phyloP scores from a whole-genome alignment of 2,113 vertebrate species.

The Chauna torquata region DNA sequence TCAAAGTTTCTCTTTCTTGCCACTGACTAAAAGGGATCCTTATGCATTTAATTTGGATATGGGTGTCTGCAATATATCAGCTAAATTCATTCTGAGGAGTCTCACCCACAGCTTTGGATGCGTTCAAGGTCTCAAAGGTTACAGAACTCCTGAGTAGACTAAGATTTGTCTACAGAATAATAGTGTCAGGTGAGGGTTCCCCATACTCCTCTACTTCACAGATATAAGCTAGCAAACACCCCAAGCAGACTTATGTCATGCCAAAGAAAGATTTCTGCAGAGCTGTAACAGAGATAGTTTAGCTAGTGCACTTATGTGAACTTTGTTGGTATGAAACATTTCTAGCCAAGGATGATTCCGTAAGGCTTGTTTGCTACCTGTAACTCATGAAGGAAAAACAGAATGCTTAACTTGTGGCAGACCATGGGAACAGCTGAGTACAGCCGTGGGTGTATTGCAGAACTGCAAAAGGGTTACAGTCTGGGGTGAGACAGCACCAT shows the following conservation, averaged over 20 bases:
- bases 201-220: not conserved
- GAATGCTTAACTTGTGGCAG: not conserved
- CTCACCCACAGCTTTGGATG: not conserved
- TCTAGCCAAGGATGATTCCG: not conserved
- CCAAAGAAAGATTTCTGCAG: not conserved
- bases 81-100: not conserved
- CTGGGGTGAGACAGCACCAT: not conserved
- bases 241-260: not conserved
- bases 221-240: not conserved
- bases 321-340: not conserved
- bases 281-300: not conserved
- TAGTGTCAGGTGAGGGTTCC: not conserved
- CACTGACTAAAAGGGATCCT: not conserved
- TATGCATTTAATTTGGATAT: not conserved
- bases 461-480: not conserved
- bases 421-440: accelerated
- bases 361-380: not conserved
- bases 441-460: not conserved
- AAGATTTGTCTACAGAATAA: not conserved
- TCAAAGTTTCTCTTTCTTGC: not conserved
- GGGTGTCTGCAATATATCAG: not conserved
- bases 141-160: not conserved
- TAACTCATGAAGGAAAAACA: not conserved
- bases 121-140: not conserved
- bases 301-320: not conserved